Evolutionary conservation across 2,888 invertebrate genomes (phyloP).

Genomic region (Sericinus montela): DNA sequence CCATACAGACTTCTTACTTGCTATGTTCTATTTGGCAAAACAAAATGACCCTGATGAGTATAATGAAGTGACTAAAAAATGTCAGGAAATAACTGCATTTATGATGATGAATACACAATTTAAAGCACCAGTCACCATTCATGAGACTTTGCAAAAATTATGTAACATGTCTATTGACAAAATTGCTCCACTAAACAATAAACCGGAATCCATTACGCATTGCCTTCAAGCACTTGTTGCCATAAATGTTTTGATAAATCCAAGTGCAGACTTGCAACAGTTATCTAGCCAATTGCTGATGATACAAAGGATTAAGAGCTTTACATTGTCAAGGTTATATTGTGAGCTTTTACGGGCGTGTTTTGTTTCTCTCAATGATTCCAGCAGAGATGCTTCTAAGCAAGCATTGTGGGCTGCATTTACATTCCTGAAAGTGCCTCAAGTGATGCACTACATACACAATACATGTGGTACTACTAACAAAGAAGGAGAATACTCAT

Average conservation of each 20-base stretch:
- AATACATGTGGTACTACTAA: slow-evolving; percentile 74
- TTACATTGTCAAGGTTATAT: slow-evolving; percentile 88
- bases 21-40: slow-evolving; percentile 90
- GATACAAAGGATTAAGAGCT: slow-evolving; percentile 91
- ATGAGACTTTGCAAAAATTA: slow-evolving; percentile 80
- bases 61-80: slow-evolving; percentile 84
- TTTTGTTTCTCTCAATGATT: slow-evolving; percentile 93
- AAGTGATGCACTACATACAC: slow-evolving; percentile 85
- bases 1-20: slow-evolving; percentile 86
- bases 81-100: slow-evolving; percentile 83
- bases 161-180: slow-evolving; percentile 82
- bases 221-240: slow-evolving; percentile 90
- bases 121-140: slow-evolving; percentile 77
- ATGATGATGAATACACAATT: slow-evolving; percentile 79
- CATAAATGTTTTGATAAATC: slow-evolving; percentile 90
- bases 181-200: slow-evolving; percentile 74
- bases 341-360: slow-evolving; percentile 94
- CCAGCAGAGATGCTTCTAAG: slow-evolving; percentile 86
- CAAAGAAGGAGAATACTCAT: slow-evolving; percentile 83
- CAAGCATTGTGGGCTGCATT: slow-evolving; percentile 97
- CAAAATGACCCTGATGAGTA: slow-evolving; percentile 87
- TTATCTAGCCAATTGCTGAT: slow-evolving; percentile 90
- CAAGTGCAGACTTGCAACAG: slow-evolving; percentile 89
- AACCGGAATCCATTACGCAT: slow-evolving; percentile 83
- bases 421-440: slow-evolving; percentile 93